Base-by-base conservation (phyloP, 2,888 invertebrate species). In the Pherbina coryleti region DNA sequence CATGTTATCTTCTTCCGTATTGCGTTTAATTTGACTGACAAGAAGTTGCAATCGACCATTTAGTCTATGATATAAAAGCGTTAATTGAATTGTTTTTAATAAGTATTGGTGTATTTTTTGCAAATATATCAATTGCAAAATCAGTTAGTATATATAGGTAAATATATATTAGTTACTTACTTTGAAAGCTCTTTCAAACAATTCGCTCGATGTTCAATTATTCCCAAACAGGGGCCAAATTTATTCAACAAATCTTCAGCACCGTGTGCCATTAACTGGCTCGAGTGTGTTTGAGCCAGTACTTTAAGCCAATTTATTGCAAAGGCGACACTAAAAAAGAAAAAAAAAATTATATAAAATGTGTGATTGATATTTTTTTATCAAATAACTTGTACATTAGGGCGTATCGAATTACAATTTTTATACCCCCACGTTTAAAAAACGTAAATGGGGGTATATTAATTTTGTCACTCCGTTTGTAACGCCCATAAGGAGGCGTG, bases 231-330 rank as follows among this genome's bases (percentile, higher is more conserved):
- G 1, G 89, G 84, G 28, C 86, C 88, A 69, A 90, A 85, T 79
- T 88, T 89, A 14, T 85, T 83, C 3, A 87, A 82, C 49, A 90
- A 81, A 71, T 89, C 88, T 14, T 87, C 84, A 25, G 84, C 82
- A 7, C 89, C 89, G 31, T 88, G 82, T 14, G 90, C 88, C 88
- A 90, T 88, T 64, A 90, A 77, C 71, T 89, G 87, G 78, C 89
- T 89, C 3, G 89, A 87, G 79, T 90, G 90, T 49, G 87, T 89
- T 77, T 86, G 85, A 0, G 86, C 80, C 64, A 90, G 79, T 7
- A 81, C 55, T 74, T 87, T 86, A 7, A 90, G 80, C 90, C 90
- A 90, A 62, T 82, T 84, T 5, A 87, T 80, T 0, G 87, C 87
- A 77, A 82, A 86, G 80, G 84, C 84, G n/a, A 89, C 88, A 76